Evolutionary conservation across 1,140 invertebrate species (phyloP), one percentile per base, ranked within the genome.

Genomic region (Drosophila grimshawi): DNA sequence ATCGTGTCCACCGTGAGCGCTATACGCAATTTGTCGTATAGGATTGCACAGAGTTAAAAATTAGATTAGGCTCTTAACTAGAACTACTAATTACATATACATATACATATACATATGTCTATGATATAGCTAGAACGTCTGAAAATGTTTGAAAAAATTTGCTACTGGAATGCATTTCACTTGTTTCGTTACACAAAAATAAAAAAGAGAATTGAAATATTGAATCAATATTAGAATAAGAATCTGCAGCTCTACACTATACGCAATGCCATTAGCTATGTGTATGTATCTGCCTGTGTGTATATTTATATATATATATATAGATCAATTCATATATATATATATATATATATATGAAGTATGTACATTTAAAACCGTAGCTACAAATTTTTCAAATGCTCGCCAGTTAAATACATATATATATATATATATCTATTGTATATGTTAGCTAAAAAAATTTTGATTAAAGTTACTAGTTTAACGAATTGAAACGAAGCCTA

Each of bases 101-200:
- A 49, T 30, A 49, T 62, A 49, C 51, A n/a, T 29, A 62, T 60
- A 48, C 60, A 46, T 62, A 29, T 72, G 49, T 74, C 39, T 43
- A n/a, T n/a, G 39, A 48, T 76, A 72, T 52, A 72, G 65, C 73
- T 85, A 85, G 56, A 80, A 78, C 73, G 46, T 72, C 55, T 62
- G 77, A 86, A 69, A 73, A 79, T 76, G 63, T 79, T 65, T 69
- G 71, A 76, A 56, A 62, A 78, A 74, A 88, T 71, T 83, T 78
- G 77, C 83, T 86, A 89, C 76, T 89, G 83, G 83, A 86, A 86
- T 86, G 83, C 74, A 83, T 75, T 70, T 66, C 62, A 69, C 48
- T 39, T 80, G 52, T 55, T 81, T 55, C 62, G 10, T 33, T 53
- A 19, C 51, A 66, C 52, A 19, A 55, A 7, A 53, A 10, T 29